Conservation (phyloP, 2,888 invertebrate genomes). For the Beris morrisii region DNA sequence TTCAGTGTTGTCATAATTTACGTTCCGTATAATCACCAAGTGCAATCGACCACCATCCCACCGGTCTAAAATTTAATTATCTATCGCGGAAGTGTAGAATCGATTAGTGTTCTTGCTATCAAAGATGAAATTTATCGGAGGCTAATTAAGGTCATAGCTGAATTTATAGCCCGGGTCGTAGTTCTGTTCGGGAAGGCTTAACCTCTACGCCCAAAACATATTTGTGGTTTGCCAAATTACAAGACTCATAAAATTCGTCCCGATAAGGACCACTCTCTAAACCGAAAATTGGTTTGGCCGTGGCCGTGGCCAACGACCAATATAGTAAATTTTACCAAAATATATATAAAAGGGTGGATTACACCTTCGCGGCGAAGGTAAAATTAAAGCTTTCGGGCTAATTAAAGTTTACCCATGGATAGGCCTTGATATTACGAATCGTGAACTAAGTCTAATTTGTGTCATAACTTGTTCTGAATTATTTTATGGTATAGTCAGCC, state of each 20-base stretch:
- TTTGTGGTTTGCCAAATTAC: constrained; percentile 25
- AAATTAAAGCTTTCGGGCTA: constrained; percentile 9
- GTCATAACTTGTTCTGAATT: too few relatives aligned
- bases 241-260: constrained; percentile 12
- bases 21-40: constrained; percentile 20
- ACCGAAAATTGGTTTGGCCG: constrained; percentile 6
- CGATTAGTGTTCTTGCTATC: constrained; percentile 13
- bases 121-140: constrained; percentile 19
- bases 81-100: constrained; percentile 19
- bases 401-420: constrained; percentile 10
- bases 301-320: not conserved
- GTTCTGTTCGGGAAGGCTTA: not conserved
- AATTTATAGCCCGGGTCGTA: constrained; percentile 19
- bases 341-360: constrained; percentile 4
- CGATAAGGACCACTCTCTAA: not conserved
- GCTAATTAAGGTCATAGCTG: constrained; percentile 27
- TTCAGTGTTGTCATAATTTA: constrained; percentile 24
- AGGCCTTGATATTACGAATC: too few relatives aligned
- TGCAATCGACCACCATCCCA: constrained; percentile 22
- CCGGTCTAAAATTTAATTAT: constrained; percentile 22
- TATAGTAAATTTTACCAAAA: not conserved
- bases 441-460: too few relatives aligned
- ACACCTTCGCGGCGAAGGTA: not conserved
- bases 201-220: constrained; percentile 10
- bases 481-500: too few relatives aligned